Evolutionary conservation across 2,888 invertebrate species (phyloP), one percentile per base, ranked within the genome.

Genomic region (Drosophila subquinaria): DNA sequence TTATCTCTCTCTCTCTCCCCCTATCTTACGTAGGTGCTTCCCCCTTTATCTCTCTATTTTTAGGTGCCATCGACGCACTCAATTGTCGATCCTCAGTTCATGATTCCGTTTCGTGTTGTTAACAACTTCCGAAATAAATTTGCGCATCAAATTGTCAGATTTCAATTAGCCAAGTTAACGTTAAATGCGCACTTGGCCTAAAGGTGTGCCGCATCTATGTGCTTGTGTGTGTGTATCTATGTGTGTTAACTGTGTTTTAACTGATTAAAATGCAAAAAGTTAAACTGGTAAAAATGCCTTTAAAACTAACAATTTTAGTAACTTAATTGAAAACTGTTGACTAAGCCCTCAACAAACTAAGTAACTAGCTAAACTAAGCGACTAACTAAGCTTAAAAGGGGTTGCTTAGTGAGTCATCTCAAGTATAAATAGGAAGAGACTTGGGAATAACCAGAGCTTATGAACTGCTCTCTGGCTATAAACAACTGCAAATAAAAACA

Each of bases 271-370:
- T 86, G 86, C 74, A 76, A 73, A 86, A 86, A 88, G 84, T 79
- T n/a, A 83, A 86, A 81, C 59, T 88, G 86, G 86, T 86, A 86
- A 86, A 64, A 23, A 45, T 55, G 59, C 36, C 42, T 57, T 65
- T 60, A 48, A 47, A 27, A 61, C 43, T 48, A 36, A 64, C 50
- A 33, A 50, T 40, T 36, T 65, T 13, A 45, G 4, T 38, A 40
- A 47, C 15, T 23, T 8, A 47, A 52, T 47, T 63, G 13, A 8
- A 20, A 57, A 36, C 23, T 62, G 55, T 69, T 66, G 59, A 75
- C 56, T 56, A 36, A 63, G 15, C 51, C 33, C 40, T 38, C 35
- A 15, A 52, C n/a, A 17, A 20, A 23, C 23, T 23, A 23, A 35
- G 38, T 33, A 27, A 47, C 23, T 48, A 43, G 57, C 55, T 38